Evolutionary conservation across 1,140 invertebrate genomes (phyloP), one percentile per base, ranked within the genome.

Genomic region (Phocides pigmalion): DNA sequence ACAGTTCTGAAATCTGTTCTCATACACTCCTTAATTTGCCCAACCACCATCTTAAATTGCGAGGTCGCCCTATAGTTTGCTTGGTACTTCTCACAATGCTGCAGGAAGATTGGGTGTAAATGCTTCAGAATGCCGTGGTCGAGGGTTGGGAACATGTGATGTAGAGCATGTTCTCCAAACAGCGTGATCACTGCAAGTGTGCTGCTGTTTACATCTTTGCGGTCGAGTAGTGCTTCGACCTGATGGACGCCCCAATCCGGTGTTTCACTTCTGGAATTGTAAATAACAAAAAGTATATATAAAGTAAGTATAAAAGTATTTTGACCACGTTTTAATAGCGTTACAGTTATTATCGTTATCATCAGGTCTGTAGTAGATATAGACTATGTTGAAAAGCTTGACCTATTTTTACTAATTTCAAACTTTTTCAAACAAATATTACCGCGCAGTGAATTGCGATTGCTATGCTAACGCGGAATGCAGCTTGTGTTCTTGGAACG

Each of bases 101-200:
- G 79, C 4, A 94, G 73, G 14, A 97, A 93, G 2, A 94, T 82
- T 0, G 94, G 93, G 75, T 95, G 91, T 0, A 97, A 87, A 12
- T 93, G 83, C 3, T 93, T 90, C n/a, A 97, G 82, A 15, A 94
- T 89, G 0, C 93, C 94, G 73, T 97, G 96, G 79, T 97, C 96
- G 8, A 98, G 78, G 0, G 96, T 96, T 0, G 97, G 97, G 69
- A 97, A 94, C n/a, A 97, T 83, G 90, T 97, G 97, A 79, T 98
- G 97, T 0, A 97, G 87, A 0, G 92, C 88, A 82, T 97, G 85
- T 42, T 95, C 94, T 9, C 96, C 97, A 70, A 96, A 97, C 73
- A 94, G 93, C 0, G 94, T 95, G 56, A 97, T 76, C 2, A 94
- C 93, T 12, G 95, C 79, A 66, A 96, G 95, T n/a, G 94, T 88